A percentile compares a stretch with the other conserved stretches of the same genome.
phyloP scores from a whole-genome alignment of 2,113 vertebrate genomes.

The Lipotes vexillifer region DNA sequence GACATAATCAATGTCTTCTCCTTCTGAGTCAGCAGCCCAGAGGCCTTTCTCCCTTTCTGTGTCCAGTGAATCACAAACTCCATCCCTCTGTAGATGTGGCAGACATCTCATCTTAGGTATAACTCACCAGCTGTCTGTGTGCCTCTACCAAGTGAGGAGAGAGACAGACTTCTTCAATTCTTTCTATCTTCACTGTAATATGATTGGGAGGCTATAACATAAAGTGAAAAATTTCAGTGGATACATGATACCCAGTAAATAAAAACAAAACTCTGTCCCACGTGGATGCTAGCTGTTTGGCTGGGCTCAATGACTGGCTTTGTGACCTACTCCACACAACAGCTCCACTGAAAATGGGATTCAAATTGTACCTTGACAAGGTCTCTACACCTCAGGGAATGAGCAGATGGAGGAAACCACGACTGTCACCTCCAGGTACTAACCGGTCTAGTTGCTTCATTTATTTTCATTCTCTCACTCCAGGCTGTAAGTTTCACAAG shows the following conservation, averaged over 20 bases:
- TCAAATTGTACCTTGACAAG: not conserved
- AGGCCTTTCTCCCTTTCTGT: not conserved
- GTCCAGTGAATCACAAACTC: not conserved
- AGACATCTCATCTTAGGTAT: not conserved
- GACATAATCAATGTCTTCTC: not conserved
- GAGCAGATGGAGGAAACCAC: not conserved
- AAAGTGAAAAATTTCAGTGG: not conserved
- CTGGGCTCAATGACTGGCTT: not conserved
- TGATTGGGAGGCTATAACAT: not conserved
- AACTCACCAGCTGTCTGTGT: not conserved
- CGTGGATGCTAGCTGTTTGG: not conserved
- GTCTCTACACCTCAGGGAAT: not conserved
- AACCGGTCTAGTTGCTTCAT: not conserved
- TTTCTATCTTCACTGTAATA: not conserved
- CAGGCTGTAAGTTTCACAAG: not conserved
- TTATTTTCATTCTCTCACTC: not conserved
- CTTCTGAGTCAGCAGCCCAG: not conserved
- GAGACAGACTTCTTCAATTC: not conserved
- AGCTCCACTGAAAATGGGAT: not conserved
- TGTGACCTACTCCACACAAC: not conserved
- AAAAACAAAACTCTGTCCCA: not conserved
- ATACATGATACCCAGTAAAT: not conserved
- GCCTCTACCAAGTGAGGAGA: not conserved
- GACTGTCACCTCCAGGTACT: not conserved
- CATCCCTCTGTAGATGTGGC: not conserved